These are phyloP conservation scores for Homarus americanus DNA, from an alignment of 1,140 invertebrate genomes.

Conservation along the genomic window DNA sequence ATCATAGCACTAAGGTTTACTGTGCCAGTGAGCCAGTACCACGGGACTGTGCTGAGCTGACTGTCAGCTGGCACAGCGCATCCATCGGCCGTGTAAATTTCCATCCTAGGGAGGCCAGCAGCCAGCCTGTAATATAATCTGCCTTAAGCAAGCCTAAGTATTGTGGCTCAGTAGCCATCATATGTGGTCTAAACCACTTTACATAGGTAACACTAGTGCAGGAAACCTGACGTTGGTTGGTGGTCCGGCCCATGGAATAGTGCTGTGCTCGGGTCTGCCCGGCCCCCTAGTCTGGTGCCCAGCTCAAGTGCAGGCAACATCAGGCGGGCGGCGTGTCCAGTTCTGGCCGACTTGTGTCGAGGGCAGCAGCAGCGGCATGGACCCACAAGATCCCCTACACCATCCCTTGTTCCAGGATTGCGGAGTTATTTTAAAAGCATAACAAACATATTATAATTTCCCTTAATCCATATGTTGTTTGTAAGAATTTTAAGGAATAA, in stretches of 20 bases:
- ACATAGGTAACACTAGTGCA: neutral
- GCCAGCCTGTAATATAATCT: neutral
- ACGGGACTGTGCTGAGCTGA: conserved; percentile 59
- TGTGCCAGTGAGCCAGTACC: conserved; percentile 66
- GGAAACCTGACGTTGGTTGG: neutral
- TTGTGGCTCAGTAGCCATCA: conserved; percentile 8
- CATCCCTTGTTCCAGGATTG: conserved; percentile 73
- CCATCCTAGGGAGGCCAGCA: conserved; percentile 21
- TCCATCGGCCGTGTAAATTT: conserved; percentile 41
- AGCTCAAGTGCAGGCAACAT: neutral
- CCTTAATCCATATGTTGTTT: conserved; percentile 73
- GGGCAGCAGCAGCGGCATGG: conserved; percentile 49
- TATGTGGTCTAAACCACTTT: neutral
- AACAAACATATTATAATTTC: conserved; percentile 72
- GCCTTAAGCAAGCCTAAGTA: neutral
- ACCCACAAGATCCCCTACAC: conserved; percentile 50
- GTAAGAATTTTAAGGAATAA: conserved; percentile 74
- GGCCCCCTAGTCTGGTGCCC: conserved; percentile 21
- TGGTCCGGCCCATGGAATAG: conserved; percentile 15
- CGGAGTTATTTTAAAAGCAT: conserved; percentile 72
- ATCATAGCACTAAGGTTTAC: conserved; percentile 73
- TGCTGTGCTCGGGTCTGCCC: conserved; percentile 49
- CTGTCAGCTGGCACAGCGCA: conserved; percentile 41
- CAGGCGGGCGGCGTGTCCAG: conserved; percentile 42
- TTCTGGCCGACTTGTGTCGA: conserved; percentile 31